These are phyloP conservation scores for Chymomyza caudatula DNA, from an alignment of 2,888 invertebrate genomes.

Conservation along the genomic window DNA sequence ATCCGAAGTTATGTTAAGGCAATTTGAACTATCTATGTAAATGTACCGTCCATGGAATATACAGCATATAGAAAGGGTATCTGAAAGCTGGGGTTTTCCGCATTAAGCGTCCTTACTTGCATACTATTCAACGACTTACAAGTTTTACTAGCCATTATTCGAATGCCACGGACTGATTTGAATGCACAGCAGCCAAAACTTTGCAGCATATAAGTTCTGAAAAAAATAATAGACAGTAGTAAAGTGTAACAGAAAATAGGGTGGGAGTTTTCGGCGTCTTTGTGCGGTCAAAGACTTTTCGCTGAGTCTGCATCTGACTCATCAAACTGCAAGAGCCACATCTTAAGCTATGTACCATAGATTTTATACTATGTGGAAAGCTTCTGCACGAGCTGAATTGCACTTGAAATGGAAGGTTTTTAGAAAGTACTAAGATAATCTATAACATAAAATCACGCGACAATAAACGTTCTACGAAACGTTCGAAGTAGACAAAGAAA, in stretches of 20 bases:
- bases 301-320: conserved; percentile 44
- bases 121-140: neutral
- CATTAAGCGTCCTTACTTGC: neutral
- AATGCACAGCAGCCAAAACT: neutral
- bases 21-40: too few relatives aligned
- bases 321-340: conserved; percentile 40
- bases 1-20: too few relatives aligned
- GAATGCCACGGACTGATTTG: neutral
- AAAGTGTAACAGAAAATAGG: neutral
- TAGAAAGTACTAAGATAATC: conserved; percentile 46
- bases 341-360: neutral
- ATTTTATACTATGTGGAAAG: neutral
- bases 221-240: neutral
- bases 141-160: neutral
- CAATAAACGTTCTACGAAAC: neutral
- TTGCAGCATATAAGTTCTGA: neutral
- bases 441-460: conserved; percentile 69
- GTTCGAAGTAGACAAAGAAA: neutral
- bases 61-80: too few relatives aligned
- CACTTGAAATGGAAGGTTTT: conserved; percentile 62
- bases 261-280: neutral
- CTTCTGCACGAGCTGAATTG: conserved; percentile 38
- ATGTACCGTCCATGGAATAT: too few relatives aligned
- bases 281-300: conserved; percentile 61
- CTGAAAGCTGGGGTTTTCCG: neutral